Evolutionary conservation across 2,797 vertebrate genomes (phyloP).

Genomic region (Malurus splendens): DNA sequence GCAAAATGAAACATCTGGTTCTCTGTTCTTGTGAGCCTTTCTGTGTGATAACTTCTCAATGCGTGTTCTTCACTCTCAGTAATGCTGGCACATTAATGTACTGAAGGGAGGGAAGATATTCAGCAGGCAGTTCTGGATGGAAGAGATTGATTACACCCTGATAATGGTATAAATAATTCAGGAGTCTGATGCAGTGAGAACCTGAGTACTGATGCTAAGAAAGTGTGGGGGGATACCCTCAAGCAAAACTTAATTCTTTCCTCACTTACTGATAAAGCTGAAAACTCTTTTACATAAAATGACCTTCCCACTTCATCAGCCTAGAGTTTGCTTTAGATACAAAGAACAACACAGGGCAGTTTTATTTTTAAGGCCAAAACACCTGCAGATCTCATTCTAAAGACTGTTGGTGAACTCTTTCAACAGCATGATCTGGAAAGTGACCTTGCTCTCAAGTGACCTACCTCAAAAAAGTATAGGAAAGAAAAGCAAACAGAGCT

Average conservation of each 20-base stretch:
- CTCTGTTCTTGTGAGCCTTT: neutral
- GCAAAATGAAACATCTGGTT: neutral
- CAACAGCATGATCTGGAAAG: neutral
- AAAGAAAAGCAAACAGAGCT: neutral
- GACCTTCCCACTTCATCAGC: neutral
- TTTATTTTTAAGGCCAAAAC: neutral
- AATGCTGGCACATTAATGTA: neutral
- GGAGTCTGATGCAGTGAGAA: neutral
- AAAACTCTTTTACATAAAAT: neutral
- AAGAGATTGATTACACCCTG: neutral
- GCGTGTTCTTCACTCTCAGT: fast-evolving
- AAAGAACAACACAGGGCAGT: neutral
- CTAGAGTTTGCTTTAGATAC: neutral
- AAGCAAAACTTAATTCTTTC: neutral
- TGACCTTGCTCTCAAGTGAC: neutral
- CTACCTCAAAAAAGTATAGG: neutral
- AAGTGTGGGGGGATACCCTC: neutral
- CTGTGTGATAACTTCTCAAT: neutral
- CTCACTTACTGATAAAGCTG: neutral
- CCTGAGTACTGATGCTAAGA: neutral
- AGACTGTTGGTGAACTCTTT: neutral
- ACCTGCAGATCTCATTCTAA: neutral
- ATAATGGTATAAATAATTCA: neutral
- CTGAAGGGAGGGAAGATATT: neutral
- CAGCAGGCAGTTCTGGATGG: neutral